Evolutionary conservation across 1,140 invertebrate species (phyloP), one percentile per base, ranked within the genome.

Genomic region (Camponotus floridanus): DNA sequence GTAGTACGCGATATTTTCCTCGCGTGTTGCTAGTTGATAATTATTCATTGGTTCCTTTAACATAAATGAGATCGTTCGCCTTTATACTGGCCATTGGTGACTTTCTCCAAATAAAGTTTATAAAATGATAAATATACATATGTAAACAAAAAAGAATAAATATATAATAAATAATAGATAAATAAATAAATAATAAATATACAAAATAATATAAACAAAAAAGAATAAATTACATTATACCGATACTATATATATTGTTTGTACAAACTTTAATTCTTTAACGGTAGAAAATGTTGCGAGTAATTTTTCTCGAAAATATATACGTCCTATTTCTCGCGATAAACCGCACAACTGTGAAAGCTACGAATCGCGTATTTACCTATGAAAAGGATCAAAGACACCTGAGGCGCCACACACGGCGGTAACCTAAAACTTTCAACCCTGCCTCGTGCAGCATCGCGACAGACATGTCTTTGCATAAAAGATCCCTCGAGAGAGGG

Each of bases 321-420:
- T n/a, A 13, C 18, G 42, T 62, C n/a, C 13, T 57, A 57, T 59
- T 42, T 33, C 39, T 81, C 81, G 42, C 84, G 62, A 64, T 70
- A 76, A 68, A 67, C 36, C 76, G 48, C 48, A 74, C 57, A 80
- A 81, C 76, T 68, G 85, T 88, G 76, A 88, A 89, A 92, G 85
- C 87, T 83, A 86, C 81, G 88, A 92, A 92, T 91, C 84, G 86
- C 79, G 70, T 88, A 92, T 93, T 95, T 92, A 90, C 92, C 91
- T 94, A 94, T 93, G 91, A 93, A 92, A 94, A 78, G 87, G 86
- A 92, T 91, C 91, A 86, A 89, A 91, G 93, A 94, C 93, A 93
- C 93, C 92, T 93, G 93, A 95, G 92, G 92, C 91, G 93, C 94
- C 94, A 95, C 94, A 95, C 94, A 94, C 94, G 91, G 93, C 62